A percentile compares a stretch with the other conserved stretches of the same genome.
Conservation (phyloP, 1,140 invertebrate genomes). For the Cydia amplana region DNA sequence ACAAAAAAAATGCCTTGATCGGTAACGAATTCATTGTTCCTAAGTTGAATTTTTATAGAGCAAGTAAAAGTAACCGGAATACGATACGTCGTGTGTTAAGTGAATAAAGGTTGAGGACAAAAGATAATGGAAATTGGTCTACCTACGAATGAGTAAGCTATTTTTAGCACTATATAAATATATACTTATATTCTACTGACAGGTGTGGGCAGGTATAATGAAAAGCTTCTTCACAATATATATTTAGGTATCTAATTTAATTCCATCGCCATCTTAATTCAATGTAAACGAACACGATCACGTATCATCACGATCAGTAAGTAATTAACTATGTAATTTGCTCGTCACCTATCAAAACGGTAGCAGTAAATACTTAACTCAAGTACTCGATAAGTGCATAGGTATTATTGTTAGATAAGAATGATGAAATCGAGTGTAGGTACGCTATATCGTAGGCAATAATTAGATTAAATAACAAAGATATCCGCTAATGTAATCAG, state of each 20-base stretch:
- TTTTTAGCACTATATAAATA: background rate
- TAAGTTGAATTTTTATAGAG: too few species aligned
- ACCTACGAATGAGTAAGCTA: background rate
- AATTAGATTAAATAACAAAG: slow-evolving; percentile 7
- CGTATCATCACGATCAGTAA: too few species aligned
- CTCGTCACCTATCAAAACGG: background rate
- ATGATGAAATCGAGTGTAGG: slow-evolving; percentile 5
- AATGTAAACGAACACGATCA: background rate
- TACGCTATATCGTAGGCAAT: background rate
- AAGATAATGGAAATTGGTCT: background rate
- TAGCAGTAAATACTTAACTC: slow-evolving; percentile 1
- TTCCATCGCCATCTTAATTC: background rate
- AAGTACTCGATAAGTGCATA: background rate
- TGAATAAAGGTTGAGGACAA: background rate
- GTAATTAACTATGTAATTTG: background rate
- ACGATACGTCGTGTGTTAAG: too few species aligned
- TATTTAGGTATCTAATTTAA: background rate
- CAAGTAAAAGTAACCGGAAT: too few species aligned
- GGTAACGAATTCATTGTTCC: too few species aligned
- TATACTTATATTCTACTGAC: background rate
- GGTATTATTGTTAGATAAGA: slow-evolving; percentile 10
- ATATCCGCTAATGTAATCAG: background rate
- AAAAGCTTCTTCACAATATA: background rate
- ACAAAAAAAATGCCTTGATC: too few species aligned
- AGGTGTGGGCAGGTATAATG: background rate